phyloP scores from a whole-genome alignment of 1,140 invertebrate genomes.

The Venustaconcha ellipsiformis region DNA sequence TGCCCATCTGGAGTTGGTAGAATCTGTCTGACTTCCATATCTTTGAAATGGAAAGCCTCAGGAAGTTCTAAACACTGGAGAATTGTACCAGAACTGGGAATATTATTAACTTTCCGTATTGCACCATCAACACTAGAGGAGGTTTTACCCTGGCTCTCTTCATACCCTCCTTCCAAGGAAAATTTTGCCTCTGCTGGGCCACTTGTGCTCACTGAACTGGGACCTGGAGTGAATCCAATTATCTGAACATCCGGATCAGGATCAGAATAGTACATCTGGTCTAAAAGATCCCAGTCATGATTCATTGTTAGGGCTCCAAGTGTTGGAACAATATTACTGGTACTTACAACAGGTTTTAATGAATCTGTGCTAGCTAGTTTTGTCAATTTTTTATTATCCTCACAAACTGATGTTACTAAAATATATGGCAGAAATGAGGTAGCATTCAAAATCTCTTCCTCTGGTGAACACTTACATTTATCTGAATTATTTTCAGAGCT shows the following conservation, averaged over 20 bases:
- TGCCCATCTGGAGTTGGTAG: slow-evolving; percentile 57
- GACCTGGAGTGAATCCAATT: slow-evolving; percentile 54
- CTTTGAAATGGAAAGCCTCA: slow-evolving; percentile 43
- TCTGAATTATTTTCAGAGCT: slow-evolving; percentile 41
- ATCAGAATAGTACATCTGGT: slow-evolving; percentile 52
- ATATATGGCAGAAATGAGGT: slow-evolving; percentile 49
- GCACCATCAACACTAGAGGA: slow-evolving; percentile 17
- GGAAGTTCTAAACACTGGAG: slow-evolving; percentile 64
- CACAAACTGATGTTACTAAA: slow-evolving; percentile 41
- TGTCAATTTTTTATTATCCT: slow-evolving; percentile 24
- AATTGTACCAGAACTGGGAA: slow-evolving; percentile 44
- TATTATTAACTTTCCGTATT: slow-evolving; percentile 21
- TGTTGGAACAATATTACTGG: slow-evolving; percentile 36
- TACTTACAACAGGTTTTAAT: slow-evolving; percentile 28
- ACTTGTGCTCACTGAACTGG: slow-evolving; percentile 21
- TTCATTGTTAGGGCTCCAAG: slow-evolving; percentile 39
- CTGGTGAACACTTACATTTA: slow-evolving; percentile 53
- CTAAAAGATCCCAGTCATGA: slow-evolving; percentile 38
- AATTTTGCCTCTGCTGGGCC: slow-evolving; percentile 24
- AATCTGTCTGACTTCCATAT: slow-evolving; percentile 51
- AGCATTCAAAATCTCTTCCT: slow-evolving; percentile 31
- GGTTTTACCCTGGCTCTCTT: slow-evolving; percentile 11
- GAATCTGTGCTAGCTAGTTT: slow-evolving; percentile 31
- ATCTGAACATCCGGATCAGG: slow-evolving; percentile 61
- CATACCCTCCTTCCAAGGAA: slow-evolving; percentile 10